Percentiles rank a stretch among this genome's conserved stretches.
These are phyloP conservation scores for Eulemur rubriventer DNA, from an alignment of 2,797 vertebrate species.

Conservation along the genomic window DNA sequence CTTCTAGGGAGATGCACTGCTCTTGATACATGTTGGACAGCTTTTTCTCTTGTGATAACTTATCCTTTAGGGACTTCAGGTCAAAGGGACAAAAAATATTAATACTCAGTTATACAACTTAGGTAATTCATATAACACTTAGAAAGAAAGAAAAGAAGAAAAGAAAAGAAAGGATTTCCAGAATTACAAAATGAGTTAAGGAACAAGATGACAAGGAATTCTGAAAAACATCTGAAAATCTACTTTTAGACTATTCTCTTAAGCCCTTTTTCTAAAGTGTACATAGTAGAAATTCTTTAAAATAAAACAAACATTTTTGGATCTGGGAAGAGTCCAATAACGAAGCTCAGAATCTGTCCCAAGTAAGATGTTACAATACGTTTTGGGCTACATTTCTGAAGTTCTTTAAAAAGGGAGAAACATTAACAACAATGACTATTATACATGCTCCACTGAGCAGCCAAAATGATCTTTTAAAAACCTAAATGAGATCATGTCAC, in stretches of 20 bases:
- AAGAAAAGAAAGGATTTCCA: background rate
- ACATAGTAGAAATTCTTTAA: slow-evolving; percentile 11
- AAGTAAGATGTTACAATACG: background rate
- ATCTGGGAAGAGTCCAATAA: background rate
- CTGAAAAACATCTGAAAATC: background rate
- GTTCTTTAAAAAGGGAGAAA: slow-evolving; percentile 16
- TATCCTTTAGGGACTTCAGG: slow-evolving; percentile 90
- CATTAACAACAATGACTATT: background rate
- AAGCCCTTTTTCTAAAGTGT: background rate
- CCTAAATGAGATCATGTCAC: background rate
- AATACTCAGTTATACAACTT: background rate
- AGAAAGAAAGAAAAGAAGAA: background rate
- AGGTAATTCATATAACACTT: background rate
- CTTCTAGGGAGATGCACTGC: slow-evolving; percentile 94
- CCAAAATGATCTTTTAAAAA: slow-evolving; percentile 17
- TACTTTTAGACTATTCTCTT: background rate
- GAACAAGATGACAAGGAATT: background rate
- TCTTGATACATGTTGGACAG: slow-evolving; percentile 95
- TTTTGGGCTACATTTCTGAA: background rate
- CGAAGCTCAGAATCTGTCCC: background rate
- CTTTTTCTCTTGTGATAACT: slow-evolving; percentile 91
- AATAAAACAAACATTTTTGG: slow-evolving; percentile 26
- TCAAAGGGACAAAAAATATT: background rate
- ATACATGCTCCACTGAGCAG: background rate
- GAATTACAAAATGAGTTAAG: background rate